Evolutionary conservation across 2,113 vertebrate genomes (phyloP).

Genomic region (Accipiter virgatus): DNA sequence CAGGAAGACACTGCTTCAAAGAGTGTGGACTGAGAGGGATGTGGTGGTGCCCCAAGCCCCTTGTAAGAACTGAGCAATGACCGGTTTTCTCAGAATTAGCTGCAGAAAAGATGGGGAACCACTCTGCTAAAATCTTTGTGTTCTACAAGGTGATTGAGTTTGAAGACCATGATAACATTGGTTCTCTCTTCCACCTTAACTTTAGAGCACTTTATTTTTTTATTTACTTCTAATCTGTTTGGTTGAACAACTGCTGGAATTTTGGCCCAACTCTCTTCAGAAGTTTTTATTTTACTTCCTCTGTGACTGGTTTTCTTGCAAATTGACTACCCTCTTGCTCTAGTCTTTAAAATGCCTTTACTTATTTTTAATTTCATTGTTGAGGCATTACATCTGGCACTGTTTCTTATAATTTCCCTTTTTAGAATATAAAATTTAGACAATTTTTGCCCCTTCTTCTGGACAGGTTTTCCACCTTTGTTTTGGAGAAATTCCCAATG

Average conservation of each 20-base stretch:
- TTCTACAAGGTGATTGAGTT: not conserved
- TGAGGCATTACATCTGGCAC: not conserved
- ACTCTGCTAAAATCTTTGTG: not conserved
- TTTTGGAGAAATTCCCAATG: not conserved
- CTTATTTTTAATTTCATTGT: not conserved
- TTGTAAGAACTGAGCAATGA: not conserved
- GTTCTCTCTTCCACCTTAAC: not conserved
- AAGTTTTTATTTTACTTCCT: not conserved
- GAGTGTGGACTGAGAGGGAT: not conserved
- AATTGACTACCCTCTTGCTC: not conserved
- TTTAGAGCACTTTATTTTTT: not conserved
- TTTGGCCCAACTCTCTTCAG: not conserved
- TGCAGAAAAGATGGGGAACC: not conserved
- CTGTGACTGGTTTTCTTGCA: not conserved
- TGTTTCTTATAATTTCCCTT: not conserved
- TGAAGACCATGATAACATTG: not conserved
- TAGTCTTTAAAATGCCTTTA: not conserved
- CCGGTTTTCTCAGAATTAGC: not conserved
- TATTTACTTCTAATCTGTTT: not conserved
- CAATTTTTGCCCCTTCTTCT: not conserved
- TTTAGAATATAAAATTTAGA: not conserved
- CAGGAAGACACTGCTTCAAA: fast-evolving
- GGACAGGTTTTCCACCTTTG: not conserved
- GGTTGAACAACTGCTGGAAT: not conserved
- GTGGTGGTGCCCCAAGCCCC: not conserved